These are phyloP conservation scores for Rhagologus leucostigma DNA, from an alignment of 2,113 vertebrate genomes.

Conservation along the genomic window DNA sequence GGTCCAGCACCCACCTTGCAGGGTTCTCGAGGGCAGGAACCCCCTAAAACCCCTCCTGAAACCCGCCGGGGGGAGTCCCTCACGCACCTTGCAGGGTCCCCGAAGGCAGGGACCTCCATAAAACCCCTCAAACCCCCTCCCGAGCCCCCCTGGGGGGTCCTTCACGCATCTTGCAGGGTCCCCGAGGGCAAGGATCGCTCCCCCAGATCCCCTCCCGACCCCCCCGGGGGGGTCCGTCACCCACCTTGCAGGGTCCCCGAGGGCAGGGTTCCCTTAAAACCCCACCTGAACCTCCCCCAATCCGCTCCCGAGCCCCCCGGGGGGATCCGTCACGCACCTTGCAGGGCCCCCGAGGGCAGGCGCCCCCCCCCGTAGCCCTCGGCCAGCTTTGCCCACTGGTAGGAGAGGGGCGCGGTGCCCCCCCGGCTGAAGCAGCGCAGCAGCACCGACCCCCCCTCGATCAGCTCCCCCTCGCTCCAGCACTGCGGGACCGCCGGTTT, in stretches of 20 bases:
- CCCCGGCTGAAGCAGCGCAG: constrained; percentile 76
- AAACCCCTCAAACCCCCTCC: too few relatives aligned
- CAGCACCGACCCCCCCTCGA: constrained; percentile 65
- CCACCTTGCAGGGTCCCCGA: constrained; percentile 12
- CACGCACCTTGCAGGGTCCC: not conserved
- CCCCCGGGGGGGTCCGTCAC: not conserved
- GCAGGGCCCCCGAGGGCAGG: constrained; percentile 36
- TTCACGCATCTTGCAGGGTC: not conserved
- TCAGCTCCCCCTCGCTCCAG: constrained; percentile 77
- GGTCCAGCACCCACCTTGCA: too few relatives aligned
- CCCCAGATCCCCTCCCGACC: not conserved
- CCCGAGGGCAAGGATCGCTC: too few relatives aligned
- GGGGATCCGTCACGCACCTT: not conserved
- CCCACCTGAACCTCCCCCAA: not conserved
- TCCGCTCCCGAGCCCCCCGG: constrained; percentile 51
- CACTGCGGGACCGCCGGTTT: constrained; percentile 79
- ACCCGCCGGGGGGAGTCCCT: too few relatives aligned
- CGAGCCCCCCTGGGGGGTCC: too few relatives aligned
- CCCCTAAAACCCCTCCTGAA: too few relatives aligned
- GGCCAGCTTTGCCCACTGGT: constrained; percentile 59
- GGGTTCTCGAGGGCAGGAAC: too few relatives aligned
- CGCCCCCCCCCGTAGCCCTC: not conserved
- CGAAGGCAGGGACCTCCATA: too few relatives aligned
- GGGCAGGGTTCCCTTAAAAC: not conserved
- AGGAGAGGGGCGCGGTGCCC: constrained; percentile 77